Evolutionary conservation across 2,888 invertebrate species (phyloP).

Genomic region (Lasioglossum villosulum): DNA sequence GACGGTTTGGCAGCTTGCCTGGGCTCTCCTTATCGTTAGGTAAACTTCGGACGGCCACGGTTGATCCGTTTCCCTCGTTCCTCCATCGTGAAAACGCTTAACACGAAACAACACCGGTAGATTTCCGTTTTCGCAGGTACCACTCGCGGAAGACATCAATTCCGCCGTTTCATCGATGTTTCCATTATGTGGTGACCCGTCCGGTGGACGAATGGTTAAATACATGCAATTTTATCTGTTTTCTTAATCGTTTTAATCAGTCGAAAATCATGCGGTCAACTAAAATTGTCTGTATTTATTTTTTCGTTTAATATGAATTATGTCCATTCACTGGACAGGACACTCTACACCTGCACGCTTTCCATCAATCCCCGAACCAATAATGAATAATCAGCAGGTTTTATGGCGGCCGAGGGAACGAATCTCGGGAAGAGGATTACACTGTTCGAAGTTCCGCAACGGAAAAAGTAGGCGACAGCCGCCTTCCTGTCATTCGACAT

Average conservation of each 20-base stretch:
- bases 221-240: not conserved
- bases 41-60: constrained; percentile 37
- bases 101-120: not conserved
- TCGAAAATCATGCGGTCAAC: not conserved
- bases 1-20: constrained; percentile 54
- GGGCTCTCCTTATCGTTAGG: constrained; percentile 48
- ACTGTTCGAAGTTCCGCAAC: not conserved
- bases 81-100: constrained; percentile 15
- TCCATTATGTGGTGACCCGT: not conserved
- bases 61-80: constrained; percentile 26
- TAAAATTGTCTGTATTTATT: not conserved
- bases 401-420: not conserved
- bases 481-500: not conserved
- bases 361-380: not conserved
- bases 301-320: not conserved
- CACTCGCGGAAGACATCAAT: not conserved
- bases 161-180: not conserved
- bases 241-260: not conserved
- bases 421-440: not conserved
- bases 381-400: not conserved
- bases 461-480: not conserved
- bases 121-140: not conserved
- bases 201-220: not conserved
- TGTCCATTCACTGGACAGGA: not conserved
- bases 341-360: not conserved